Conservation (phyloP, 2,888 invertebrate genomes). For the Coecobrya sp. region DNA sequence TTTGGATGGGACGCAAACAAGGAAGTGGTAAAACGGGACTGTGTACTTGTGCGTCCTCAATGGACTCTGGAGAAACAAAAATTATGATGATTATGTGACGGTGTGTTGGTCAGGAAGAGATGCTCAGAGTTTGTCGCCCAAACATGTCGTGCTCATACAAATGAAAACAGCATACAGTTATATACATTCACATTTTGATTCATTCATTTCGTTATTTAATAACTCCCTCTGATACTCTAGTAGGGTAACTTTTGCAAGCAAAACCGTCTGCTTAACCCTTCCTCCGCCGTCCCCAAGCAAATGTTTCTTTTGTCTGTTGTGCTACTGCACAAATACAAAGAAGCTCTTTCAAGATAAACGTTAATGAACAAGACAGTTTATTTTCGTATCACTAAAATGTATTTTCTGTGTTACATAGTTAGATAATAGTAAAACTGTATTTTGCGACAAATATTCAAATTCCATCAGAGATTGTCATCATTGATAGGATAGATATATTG, state of each 20-base stretch:
- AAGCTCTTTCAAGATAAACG: slow-evolving; percentile 51
- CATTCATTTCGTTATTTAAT: background rate
- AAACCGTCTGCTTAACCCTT: background rate
- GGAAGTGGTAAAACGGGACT: slow-evolving; percentile 61
- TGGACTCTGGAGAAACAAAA: slow-evolving; percentile 58
- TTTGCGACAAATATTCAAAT: background rate
- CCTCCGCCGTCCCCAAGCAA: background rate
- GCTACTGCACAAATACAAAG: slow-evolving; percentile 51
- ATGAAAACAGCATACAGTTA: too few relatives aligned
- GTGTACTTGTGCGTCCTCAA: background rate
- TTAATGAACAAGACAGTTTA: slow-evolving; percentile 30
- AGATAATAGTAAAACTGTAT: too few relatives aligned
- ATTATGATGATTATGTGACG: background rate
- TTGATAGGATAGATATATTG: background rate
- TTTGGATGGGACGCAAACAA: slow-evolving; percentile 41
- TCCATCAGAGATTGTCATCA: background rate
- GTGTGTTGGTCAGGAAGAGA: slow-evolving; percentile 36
- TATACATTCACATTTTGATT: background rate
- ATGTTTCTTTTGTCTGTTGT: background rate
- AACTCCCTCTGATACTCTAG: background rate
- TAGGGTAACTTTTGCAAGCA: too few relatives aligned
- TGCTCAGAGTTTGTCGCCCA: background rate
- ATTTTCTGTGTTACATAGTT: too few relatives aligned
- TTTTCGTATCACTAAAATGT: too few relatives aligned
- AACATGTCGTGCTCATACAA: background rate